These are phyloP conservation scores for Cygnus olor DNA, from an alignment of 2,797 vertebrate species.

Conservation along the genomic window DNA sequence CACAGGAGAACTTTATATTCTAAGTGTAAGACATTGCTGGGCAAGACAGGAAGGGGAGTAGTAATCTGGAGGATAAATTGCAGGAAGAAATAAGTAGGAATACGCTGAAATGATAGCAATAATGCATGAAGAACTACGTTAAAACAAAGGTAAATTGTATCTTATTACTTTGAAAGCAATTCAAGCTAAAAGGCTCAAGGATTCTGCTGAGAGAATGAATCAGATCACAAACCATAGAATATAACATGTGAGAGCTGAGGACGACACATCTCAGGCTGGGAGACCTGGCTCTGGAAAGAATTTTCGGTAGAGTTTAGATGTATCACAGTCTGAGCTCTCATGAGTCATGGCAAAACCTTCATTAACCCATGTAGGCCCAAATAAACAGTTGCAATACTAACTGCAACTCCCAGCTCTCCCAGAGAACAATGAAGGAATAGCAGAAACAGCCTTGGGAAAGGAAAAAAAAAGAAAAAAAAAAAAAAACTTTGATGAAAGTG, in stretches of 20 bases:
- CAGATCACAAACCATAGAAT: background rate
- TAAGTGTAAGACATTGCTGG: background rate
- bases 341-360: constrained; percentile 35
- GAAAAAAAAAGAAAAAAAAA: no score
- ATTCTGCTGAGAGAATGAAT: background rate
- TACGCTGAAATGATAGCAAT: background rate
- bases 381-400: background rate
- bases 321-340: background rate
- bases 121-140: background rate
- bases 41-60: background rate
- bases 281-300: constrained; percentile 2
- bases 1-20: background rate
- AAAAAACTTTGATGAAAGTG: background rate
- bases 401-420: background rate
- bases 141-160: constrained; percentile 2
- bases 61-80: background rate
- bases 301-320: constrained; percentile 24
- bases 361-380: background rate
- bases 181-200: background rate
- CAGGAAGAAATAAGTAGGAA: background rate
- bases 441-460: background rate
- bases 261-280: background rate
- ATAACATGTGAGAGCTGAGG: accelerated
- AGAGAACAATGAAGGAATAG: background rate
- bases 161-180: background rate